These are phyloP conservation scores for Malthinus seriepunctatus DNA, from an alignment of 2,888 invertebrate genomes.

Conservation along the genomic window DNA sequence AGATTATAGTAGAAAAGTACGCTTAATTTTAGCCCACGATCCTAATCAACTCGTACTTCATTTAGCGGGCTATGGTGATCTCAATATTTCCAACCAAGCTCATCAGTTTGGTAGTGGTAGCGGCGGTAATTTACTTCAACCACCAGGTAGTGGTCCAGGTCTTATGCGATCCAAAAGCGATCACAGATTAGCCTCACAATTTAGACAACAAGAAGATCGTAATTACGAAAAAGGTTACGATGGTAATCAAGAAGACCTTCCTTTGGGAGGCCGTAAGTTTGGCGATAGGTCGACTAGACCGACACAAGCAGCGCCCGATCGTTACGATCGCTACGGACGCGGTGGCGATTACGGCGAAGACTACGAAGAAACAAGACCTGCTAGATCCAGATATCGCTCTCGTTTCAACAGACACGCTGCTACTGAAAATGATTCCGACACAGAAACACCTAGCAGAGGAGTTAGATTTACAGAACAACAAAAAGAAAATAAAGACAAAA, in stretches of 20 bases:
- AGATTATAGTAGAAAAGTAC: slow-evolving; percentile 83
- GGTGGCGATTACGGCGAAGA: slow-evolving; percentile 66
- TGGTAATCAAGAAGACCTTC: slow-evolving; percentile 65
- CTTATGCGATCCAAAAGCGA: slow-evolving; percentile 93
- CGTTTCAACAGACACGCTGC: slow-evolving; percentile 58
- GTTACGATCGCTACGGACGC: slow-evolving; percentile 54
- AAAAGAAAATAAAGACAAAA: slow-evolving; percentile 70
- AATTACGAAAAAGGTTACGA: slow-evolving; percentile 60
- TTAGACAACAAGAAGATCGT: slow-evolving; percentile 82
- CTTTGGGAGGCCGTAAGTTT: slow-evolving; percentile 76
- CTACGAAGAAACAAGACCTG: slow-evolving; percentile 67
- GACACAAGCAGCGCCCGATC: slow-evolving; percentile 48
- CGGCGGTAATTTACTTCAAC: slow-evolving; percentile 57
- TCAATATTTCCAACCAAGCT: slow-evolving; percentile 73
- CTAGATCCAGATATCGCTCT: slow-evolving; percentile 72
- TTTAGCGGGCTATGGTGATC: slow-evolving; percentile 86
- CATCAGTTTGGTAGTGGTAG: slow-evolving; percentile 46
- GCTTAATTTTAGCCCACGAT: slow-evolving; percentile 88
- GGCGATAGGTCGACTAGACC: slow-evolving; percentile 66
- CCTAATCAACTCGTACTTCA: slow-evolving; percentile 89
- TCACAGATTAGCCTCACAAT: slow-evolving; percentile 86
- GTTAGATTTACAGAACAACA: slow-evolving; percentile 69
- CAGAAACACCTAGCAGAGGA: slow-evolving; percentile 63
- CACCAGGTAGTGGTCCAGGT: slow-evolving; percentile 70
- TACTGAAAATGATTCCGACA: slow-evolving; percentile 77